Evolutionary conservation across 2,113 vertebrate species (phyloP).

Genomic region (Halcyon malimbica): DNA sequence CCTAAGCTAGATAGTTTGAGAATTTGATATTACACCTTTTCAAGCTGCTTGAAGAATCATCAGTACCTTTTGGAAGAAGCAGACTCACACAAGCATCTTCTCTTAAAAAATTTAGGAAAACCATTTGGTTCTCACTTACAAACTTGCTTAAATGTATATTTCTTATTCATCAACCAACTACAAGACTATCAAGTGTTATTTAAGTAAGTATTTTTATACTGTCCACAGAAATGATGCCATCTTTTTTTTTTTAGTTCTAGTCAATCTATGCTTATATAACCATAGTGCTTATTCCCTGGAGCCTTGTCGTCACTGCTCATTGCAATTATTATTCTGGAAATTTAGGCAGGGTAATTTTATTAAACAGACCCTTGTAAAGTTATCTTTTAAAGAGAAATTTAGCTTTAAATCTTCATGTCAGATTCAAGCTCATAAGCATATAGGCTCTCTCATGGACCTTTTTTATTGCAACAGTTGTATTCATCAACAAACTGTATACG

Average conservation of each 20-base stretch:
- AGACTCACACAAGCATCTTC: not conserved
- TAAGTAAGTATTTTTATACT: not conserved
- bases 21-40: not conserved
- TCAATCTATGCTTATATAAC: conserved; percentile 16
- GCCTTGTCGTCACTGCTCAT: conserved; percentile 1
- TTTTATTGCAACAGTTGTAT: not conserved
- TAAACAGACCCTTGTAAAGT: not conserved
- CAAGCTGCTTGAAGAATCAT: not conserved
- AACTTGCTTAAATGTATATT: not conserved
- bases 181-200: not conserved
- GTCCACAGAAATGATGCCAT: not conserved
- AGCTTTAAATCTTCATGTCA: not conserved
- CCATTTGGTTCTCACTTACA: not conserved
- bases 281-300: not conserved
- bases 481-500: not conserved
- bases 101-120: not conserved
- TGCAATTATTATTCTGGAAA: conserved; percentile 24
- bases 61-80: not conserved
- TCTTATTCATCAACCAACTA: not conserved
- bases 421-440: not conserved
- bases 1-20: not conserved
- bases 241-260: not conserved
- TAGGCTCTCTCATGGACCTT: not conserved
- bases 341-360: conserved; percentile 14
- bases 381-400: conserved; percentile 19